Evolutionary conservation across 2,797 vertebrate species (phyloP), one percentile per base, ranked within the genome.

Genomic region (Chelidonichthys spinosus): DNA sequence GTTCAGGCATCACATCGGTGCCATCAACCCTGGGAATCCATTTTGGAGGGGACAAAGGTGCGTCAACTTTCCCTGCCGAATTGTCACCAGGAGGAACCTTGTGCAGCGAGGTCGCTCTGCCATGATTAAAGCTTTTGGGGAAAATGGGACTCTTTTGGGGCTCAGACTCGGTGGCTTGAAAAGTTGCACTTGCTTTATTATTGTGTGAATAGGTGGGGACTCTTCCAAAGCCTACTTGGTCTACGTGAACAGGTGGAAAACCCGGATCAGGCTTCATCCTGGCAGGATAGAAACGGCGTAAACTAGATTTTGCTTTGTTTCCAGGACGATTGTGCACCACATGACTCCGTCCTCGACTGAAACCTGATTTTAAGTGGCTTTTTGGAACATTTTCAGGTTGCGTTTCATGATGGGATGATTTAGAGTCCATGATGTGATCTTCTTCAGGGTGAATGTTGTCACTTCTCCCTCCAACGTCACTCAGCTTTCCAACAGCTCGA

Each of bases 21-120:
- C 7, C 36, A 5, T 17, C 6, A 10, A 1, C 15, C 61, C 70
- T 74, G 18, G 50, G 65, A 35, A 70, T 69, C 70, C 52, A 56
- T 7, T 2, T 0, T 63, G 17, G 44, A 61, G 8, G 32, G 43
- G 58, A 32, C 14, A 17, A 33, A 14, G 1, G n/a, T 8, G 8
- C 4, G 14, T 44, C 17, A 17, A 4, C 47, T 15, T 56, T 44
- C 49, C 15, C 33, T n/a, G 18, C 67, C 4, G 54, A n/a, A 13
- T 7, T 52, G 3, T 50, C 40, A 5, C 33, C 61, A 39, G 54
- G 44, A 11, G 50, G 35, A 11, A 36, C 43, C 6, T n/a, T 25
- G 46, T 36, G n/a, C 10, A 46, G 11, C 18, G 13, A 7, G 37
- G 50, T 53, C 44, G n/a, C 39, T 50, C 33, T 52, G 56, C n/a